Evolutionary conservation across 2,113 vertebrate species (phyloP).

Genomic region (Serilophus lunatus): DNA sequence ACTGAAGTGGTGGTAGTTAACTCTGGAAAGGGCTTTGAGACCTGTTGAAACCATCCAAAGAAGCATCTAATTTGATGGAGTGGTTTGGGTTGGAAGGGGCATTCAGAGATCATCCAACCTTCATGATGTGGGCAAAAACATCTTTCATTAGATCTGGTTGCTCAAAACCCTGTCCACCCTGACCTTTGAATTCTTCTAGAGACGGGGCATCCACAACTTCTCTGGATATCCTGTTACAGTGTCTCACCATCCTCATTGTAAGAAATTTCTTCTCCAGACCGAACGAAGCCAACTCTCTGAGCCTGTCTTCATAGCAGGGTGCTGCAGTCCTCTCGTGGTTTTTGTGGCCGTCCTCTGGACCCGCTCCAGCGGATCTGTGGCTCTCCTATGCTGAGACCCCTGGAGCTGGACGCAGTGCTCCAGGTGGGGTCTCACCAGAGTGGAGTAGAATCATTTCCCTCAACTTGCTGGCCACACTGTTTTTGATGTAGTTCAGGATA

Average conservation of each 20-base stretch:
- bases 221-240: neutral
- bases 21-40: neutral
- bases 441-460: neutral
- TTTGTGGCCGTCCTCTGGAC: neutral
- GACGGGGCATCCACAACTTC: neutral
- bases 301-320: neutral
- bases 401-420: neutral
- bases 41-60: neutral
- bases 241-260: neutral
- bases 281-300: neutral
- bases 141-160: neutral
- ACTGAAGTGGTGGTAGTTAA: neutral
- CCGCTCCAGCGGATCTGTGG: neutral
- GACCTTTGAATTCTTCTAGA: neutral
- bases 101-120: neutral
- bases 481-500: neutral
- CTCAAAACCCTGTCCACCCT: neutral
- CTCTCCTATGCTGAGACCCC: neutral
- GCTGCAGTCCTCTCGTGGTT: neutral
- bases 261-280: neutral
- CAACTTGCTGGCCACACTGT: rapidly evolving
- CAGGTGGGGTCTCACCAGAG: neutral
- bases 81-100: neutral
- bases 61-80: neutral
- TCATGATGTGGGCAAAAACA: neutral